Conservation (phyloP, 1,140 invertebrate species). For the Drosophila miranda region DNA sequence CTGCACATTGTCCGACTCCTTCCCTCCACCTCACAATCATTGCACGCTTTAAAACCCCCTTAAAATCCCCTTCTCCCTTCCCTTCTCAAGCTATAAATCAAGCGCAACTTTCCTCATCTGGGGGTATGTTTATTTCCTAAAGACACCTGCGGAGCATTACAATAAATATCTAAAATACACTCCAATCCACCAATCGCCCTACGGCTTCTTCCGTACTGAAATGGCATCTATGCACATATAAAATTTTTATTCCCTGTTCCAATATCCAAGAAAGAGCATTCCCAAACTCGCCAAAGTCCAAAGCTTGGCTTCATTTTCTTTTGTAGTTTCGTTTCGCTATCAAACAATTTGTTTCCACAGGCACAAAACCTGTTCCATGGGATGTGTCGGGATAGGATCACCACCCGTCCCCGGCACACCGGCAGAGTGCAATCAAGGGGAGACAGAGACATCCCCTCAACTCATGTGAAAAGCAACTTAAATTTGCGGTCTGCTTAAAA, state of each 20-base stretch:
- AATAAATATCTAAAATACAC: too few relatives aligned
- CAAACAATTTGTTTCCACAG: slow-evolving; percentile 11
- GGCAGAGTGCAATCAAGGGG: slow-evolving; percentile 1
- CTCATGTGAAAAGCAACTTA: slow-evolving; percentile 1
- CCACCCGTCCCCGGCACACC: neutral
- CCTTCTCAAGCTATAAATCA: too few relatives aligned
- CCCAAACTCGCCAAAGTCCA: neutral
- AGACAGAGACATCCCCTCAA: neutral
- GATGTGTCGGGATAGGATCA: slow-evolving; percentile 28
- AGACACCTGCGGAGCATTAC: too few relatives aligned
- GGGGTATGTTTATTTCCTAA: too few relatives aligned
- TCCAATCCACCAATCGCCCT: too few relatives aligned
- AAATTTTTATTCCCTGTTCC: too few relatives aligned
- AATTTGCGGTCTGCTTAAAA: slow-evolving; percentile 47
- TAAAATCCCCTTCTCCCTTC: too few relatives aligned
- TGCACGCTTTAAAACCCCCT: too few relatives aligned
- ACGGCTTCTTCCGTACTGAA: neutral
- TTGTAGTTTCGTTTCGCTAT: slow-evolving; percentile 10
- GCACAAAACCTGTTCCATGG: slow-evolving; percentile 28
- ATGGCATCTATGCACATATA: neutral
- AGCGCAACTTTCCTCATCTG: too few relatives aligned
- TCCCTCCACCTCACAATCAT: too few relatives aligned
- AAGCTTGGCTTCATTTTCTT: neutral
- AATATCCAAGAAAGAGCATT: neutral
- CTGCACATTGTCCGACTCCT: too few relatives aligned